Base-by-base conservation (phyloP, 2,888 invertebrate species). In the Erebia aethiops region DNA sequence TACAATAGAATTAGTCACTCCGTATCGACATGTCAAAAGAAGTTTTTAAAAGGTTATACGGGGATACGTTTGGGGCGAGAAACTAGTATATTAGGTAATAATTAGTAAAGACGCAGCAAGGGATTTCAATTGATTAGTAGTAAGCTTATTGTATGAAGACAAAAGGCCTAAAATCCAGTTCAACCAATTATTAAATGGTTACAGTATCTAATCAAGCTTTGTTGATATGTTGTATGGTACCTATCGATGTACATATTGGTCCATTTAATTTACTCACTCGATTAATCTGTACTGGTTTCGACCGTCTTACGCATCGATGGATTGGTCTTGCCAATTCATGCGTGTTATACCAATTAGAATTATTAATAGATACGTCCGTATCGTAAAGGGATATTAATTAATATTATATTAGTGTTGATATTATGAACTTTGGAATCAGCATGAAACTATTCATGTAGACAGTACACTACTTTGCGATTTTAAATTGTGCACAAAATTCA, bases 231-330 rank as follows among this genome's bases (percentile, higher is more conserved):
- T 46, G 13, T 62, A 62, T 49, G 14, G 14, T 21, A 62, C 9
- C 46, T 14, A 62, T 16, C 41, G n/a, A 61, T 18, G 16, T 61
- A 21, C 26, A 26, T 13, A 62, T 54, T 4, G 41, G 35, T 54
- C 64, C 64, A 64, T 54, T 64, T 64, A 64, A 52, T 64, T 64
- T 41, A 64, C 64, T 54, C 41, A 64, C 35, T 16, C 54, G 54
- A 54, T 64, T 64, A 54, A 64, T 64, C 64, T 64, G 54, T 64
- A 18, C 52, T 18, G 64, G 54, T 64, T n/a, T 21, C 62, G 14
- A 16, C 52, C 54, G 64, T 41, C 64, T 64, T 54, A 62, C 62
- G 64, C 41, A 54, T 35, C 35, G 35, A 35, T 52, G 52, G 64
- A 49, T 61, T 26, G 26, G 54, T 35, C 52, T 52, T 4, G 9